Percentiles rank a stretch among this genome's conserved stretches.
Evolutionary conservation across 1,140 invertebrate species (phyloP).

Genomic region (Coenobita brevimanus): DNA sequence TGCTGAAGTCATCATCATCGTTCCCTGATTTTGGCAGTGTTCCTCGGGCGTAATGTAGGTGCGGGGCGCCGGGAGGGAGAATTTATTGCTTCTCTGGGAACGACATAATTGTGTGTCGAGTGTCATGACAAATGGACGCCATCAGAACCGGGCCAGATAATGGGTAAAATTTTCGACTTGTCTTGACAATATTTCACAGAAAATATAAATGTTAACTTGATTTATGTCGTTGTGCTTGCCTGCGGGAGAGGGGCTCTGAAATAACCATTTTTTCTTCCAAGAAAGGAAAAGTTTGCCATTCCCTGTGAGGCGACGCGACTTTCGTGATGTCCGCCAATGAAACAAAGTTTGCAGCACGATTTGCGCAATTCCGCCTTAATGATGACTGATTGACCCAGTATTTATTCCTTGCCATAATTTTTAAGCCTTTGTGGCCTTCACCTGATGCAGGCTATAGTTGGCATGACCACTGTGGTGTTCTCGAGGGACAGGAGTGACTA

Average conservation of each 20-base stretch:
- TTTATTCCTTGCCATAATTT: constrained; percentile 32
- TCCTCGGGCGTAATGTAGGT: neutral
- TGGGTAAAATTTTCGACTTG: constrained; percentile 32
- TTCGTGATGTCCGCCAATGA: constrained; percentile 26
- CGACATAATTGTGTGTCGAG: constrained; percentile 38
- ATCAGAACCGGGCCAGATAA: constrained; percentile 9
- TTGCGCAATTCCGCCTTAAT: constrained; percentile 47
- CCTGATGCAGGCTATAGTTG: constrained; percentile 14
- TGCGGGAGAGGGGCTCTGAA: neutral
- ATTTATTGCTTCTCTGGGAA: constrained; percentile 26
- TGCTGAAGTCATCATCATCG: neutral
- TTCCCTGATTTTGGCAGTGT: neutral
- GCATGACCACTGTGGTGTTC: no score
- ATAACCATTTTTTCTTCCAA: no score
- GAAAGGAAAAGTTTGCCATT: constrained; percentile 18
- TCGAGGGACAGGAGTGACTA: no score
- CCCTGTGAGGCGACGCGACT: neutral
- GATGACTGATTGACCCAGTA: constrained; percentile 49
- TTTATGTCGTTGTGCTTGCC: constrained; percentile 28
- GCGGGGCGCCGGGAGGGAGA: neutral
- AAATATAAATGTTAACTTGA: constrained; percentile 26
- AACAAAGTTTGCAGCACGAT: constrained; percentile 36
- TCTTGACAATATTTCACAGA: constrained; percentile 36
- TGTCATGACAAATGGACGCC: constrained; percentile 28
- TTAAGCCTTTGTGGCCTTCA: constrained; percentile 20